phyloP scores from a whole-genome alignment of 2,888 invertebrate genomes.

The Ectobius pallidus region DNA sequence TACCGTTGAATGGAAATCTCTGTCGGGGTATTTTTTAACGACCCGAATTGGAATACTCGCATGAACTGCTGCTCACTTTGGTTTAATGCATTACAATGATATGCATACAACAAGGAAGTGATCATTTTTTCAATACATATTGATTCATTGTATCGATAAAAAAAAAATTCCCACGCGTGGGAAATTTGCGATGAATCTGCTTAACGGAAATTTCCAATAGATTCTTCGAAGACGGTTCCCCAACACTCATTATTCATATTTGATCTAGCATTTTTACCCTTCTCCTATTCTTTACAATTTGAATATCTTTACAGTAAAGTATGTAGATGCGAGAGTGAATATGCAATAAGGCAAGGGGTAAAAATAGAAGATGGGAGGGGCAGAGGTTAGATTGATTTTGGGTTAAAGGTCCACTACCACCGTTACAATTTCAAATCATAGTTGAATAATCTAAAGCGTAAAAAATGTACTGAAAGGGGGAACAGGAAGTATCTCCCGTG shows the following conservation, averaged over 20 bases:
- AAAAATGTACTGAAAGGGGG: neutral
- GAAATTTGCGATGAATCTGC: neutral
- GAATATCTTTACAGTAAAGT: neutral
- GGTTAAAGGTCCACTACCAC: slow-evolving; percentile 9
- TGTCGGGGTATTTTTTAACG: no score
- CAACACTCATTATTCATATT: slow-evolving; percentile 14
- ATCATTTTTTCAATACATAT: no score
- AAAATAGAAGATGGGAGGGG: no score
- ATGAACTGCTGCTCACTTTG: no score
- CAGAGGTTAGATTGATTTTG: neutral
- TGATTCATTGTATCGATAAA: no score
- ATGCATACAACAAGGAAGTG: no score
- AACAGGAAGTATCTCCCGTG: no score
- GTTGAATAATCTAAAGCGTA: slow-evolving; percentile 15
- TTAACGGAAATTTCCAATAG: slow-evolving; percentile 12
- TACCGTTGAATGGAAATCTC: no score
- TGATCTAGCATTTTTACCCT: neutral
- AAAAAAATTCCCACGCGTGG: neutral
- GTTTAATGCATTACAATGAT: no score
- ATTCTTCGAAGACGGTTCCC: neutral
- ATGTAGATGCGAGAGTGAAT: neutral
- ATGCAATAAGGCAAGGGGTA: neutral
- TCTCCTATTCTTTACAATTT: neutral
- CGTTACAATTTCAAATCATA: slow-evolving; percentile 3
- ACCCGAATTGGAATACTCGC: no score